Evolutionary conservation across 1,140 invertebrate species (phyloP), one percentile per base, ranked within the genome.

Genomic region (Drosophila tristis): DNA sequence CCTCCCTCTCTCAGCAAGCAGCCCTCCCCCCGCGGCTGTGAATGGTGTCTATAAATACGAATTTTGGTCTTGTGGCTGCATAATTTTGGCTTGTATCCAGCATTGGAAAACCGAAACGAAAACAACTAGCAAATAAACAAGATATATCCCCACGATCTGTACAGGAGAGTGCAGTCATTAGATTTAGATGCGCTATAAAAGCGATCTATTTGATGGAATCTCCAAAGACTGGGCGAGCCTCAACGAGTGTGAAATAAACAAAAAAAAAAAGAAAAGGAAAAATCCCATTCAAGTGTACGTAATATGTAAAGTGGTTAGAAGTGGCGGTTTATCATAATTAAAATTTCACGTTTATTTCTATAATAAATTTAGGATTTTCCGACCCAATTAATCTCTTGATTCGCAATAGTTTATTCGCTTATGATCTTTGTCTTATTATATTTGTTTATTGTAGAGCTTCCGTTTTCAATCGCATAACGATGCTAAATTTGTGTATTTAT

Each of bases 71-170:
- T 78, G 63, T 64, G 59, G 61, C 78, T 86, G 81, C 81, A 87
- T 76, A 78, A 75, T 64, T 87, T 86, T 86, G 81, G 81, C 81
- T 81, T 54, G 60, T 50, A 73, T 78, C 82, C 82, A 85, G 75
- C 71, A 50, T 75, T 66, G 61, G 66, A 79, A 76, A 81, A 80
- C 68, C 60, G 72, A 75, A 81, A 81, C 68, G 82, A 75, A 86
- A 87, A 78, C 70, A 80, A 87, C 78, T 80, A 59, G 57, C 65
- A 61, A 81, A 86, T 85, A 85, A 85, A 85, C 81, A 77, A 61
- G 80, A 64, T 23, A 35, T 35, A 64, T 81, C 53, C 70, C 55
- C 45, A 51, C 63, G 58, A 66, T 60, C 56, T 65, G 65, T 72
- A 70, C 43, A 62, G 74, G 45, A 35, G 66, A 57, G 63, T 68